These are phyloP conservation scores for Drosophila anomelani DNA, from an alignment of 2,888 invertebrate genomes.

Conservation along the genomic window DNA sequence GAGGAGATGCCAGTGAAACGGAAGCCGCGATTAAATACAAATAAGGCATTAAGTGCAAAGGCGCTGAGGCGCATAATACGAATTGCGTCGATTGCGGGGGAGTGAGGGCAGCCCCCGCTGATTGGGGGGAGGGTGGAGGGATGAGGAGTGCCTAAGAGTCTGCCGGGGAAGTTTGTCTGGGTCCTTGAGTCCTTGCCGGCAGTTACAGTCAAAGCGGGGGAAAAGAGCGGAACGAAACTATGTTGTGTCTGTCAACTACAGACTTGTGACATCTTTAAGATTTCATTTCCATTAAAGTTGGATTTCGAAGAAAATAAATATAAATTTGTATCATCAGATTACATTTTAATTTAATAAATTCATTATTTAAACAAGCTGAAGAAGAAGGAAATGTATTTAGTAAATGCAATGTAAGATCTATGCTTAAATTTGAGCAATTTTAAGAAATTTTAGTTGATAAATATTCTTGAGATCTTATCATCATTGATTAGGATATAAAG, in stretches of 20 bases:
- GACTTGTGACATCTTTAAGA: slow-evolving; percentile 2
- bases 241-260: slow-evolving; percentile 15
- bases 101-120: slow-evolving; percentile 13
- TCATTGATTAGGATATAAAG: too few relatives aligned
- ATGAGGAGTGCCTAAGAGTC: neutral
- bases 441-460: too few relatives aligned
- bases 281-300: neutral
- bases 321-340: neutral
- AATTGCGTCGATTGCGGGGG: slow-evolving; percentile 74
- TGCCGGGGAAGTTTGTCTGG: slow-evolving; percentile 26
- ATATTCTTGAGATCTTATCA: too few relatives aligned
- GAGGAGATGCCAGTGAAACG: slow-evolving; percentile 69
- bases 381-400: too few relatives aligned
- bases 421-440: too few relatives aligned
- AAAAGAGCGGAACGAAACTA: slow-evolving; percentile 46
- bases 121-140: slow-evolving; percentile 7
- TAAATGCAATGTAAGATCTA: too few relatives aligned
- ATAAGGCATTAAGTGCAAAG: slow-evolving; percentile 78
- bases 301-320: neutral
- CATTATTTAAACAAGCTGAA: too few relatives aligned
- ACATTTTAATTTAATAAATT: neutral
- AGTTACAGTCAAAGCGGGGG: slow-evolving; percentile 34
- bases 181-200: slow-evolving; percentile 48
- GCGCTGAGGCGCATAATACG: slow-evolving; percentile 80
- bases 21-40: slow-evolving; percentile 81